Base-by-base conservation (phyloP, 2,888 invertebrate species). In the Nomada ferruginata region DNA sequence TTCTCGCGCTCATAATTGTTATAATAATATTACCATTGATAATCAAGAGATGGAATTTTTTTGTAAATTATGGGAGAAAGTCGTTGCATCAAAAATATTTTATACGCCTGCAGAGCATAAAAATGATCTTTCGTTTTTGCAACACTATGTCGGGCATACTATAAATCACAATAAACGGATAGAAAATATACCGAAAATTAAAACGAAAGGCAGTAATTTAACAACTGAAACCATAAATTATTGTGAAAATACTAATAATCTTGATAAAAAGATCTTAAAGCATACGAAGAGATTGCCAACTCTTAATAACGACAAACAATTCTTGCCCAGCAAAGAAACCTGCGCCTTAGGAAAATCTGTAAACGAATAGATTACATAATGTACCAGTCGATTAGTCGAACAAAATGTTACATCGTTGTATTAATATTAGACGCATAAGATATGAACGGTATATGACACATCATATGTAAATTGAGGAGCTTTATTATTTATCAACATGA, bases 221-320 rank as follows among this genome's bases (percentile, higher is more conserved):
- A 64, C 70, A 52, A 55, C 42, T 7, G 70, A 72, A 69, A 59
- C 47, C 52, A 42, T 60, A 1, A 72, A 60, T 57, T 70, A 47
- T 26, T 60, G 44, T 57, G 64, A 77, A 23, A 55, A 26, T 11
- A 29, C n/a, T 1, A 13, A 55, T 10, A 63, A 82, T 15, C 82
- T 87, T 66, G 91, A 91, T 71, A 78, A 82, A 29, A 84, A 79
- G 26, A 87, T 91, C 52, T 36, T 89, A 59, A 74, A 85, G 36
- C 72, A 74, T 47, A 79, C 23, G 23, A 82, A 66, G 83, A 86
- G 77, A 61, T 80, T 83, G n/a, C 74, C 76, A 44, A 57, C 78
- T 47, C 76, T 78, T 36, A 75, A 71, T 74, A 86, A 85, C 82
- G 68, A 83, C 47, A 52, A 29, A 75, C 77, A 72, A 73, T 76